These are phyloP conservation scores for Brachyptera putata DNA, from an alignment of 2,888 invertebrate species.

Conservation along the genomic window DNA sequence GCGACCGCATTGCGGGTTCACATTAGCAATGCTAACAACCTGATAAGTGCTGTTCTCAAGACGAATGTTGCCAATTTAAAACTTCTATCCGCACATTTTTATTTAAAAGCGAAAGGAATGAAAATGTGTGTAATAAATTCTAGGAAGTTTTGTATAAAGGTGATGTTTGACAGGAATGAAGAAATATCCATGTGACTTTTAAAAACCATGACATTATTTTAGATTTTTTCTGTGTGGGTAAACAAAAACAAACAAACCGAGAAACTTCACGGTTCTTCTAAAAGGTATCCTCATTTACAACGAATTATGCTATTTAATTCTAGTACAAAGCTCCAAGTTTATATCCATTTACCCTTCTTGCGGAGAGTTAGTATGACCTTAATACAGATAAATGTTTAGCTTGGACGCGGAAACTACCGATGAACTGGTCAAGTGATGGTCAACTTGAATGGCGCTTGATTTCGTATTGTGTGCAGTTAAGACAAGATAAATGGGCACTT, in stretches of 20 bases:
- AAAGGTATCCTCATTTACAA: background rate
- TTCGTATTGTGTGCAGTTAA: background rate
- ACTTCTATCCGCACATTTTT: slow-evolving; percentile 22
- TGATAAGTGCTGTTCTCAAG: slow-evolving; percentile 23
- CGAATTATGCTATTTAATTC: background rate
- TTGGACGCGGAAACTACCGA: background rate
- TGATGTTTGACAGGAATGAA: slow-evolving; percentile 19
- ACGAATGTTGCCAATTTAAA: slow-evolving; percentile 29
- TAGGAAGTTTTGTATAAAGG: slow-evolving; percentile 12
- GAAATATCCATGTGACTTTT: slow-evolving; percentile 4
- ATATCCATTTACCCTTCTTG: too few species aligned
- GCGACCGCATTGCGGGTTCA: slow-evolving; percentile 29
- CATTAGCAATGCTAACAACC: slow-evolving; percentile 22
- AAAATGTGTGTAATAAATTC: background rate
- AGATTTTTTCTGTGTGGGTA: too few species aligned
- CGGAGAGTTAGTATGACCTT: too few species aligned
- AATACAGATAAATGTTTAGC: background rate
- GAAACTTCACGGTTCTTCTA: too few species aligned
- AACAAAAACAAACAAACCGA: too few species aligned
- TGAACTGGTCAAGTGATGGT: background rate
- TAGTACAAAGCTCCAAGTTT: background rate
- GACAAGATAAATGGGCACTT: background rate
- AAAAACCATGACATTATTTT: too few species aligned
- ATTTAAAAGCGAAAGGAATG: slow-evolving; percentile 22
- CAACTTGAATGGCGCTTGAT: background rate